phyloP scores from a whole-genome alignment of 2,888 invertebrate species.

The Hylaea fasciaria region DNA sequence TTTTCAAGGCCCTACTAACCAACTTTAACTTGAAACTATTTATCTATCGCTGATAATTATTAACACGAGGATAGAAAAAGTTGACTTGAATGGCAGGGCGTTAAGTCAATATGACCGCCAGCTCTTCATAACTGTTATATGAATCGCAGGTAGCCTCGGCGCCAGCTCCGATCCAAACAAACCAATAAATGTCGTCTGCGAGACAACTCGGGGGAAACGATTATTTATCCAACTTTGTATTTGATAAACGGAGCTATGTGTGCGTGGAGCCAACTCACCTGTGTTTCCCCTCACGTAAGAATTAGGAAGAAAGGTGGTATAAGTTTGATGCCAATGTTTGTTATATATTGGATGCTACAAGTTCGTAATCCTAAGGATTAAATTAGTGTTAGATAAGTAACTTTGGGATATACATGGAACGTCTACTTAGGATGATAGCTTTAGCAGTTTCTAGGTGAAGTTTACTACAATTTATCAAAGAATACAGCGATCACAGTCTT shows the following conservation, averaged over 20 bases:
- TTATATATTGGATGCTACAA: background rate
- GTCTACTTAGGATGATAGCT: background rate
- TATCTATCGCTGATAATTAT: too few species aligned
- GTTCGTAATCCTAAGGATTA: background rate
- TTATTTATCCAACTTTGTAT: slow-evolving; percentile 69
- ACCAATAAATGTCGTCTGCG: slow-evolving; percentile 73
- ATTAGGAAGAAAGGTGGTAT: slow-evolving; percentile 7
- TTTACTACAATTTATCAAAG: too few species aligned
- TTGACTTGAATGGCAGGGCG: too few species aligned
- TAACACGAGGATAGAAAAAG: too few species aligned
- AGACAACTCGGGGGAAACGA: slow-evolving; percentile 65
- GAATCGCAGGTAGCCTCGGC: slow-evolving; percentile 61
- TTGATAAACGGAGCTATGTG: slow-evolving; percentile 53
- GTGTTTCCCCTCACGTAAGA: slow-evolving; percentile 45
- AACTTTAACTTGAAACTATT: too few species aligned
- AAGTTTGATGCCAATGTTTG: slow-evolving; percentile 9
- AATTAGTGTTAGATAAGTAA: background rate
- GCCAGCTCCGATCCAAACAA: slow-evolving; percentile 71
- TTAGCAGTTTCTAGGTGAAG: background rate
- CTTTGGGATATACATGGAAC: background rate
- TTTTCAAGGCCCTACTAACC: too few species aligned
- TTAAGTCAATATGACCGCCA: slow-evolving; percentile 1
- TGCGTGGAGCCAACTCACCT: slow-evolving; percentile 34
- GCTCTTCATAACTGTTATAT: slow-evolving; percentile 3
- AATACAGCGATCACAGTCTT: too few species aligned